Evolutionary conservation across 2,888 invertebrate genomes (phyloP), one percentile per base, ranked within the genome.

Genomic region (Drosophila prolongata): DNA sequence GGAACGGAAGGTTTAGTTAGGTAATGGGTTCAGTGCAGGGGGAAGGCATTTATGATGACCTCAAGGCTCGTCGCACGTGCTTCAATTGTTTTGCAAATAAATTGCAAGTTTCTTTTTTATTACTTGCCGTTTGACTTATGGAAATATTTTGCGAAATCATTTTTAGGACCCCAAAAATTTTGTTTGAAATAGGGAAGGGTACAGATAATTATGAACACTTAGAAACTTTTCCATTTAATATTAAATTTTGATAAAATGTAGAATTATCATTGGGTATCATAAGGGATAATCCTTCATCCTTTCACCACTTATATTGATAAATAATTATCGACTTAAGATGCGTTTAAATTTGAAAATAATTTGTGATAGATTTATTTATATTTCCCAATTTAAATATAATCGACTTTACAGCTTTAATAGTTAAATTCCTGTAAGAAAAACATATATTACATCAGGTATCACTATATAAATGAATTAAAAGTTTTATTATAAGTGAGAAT

Each of bases 61-160:
- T 65, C 50, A 70, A 52, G 69, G 50, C 60, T 9, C 13, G 50
- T 30, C 46, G 64, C 72, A 61, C 73, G 74, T 74, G 74, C 47
- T 57, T 52, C 66, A 74, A 73, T 74, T 66, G 73, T 66, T 73
- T 57, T 53, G 59, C 53, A 60, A 74, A 71, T 62, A 71, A 61
- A 59, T 53, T 35, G 53, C 44, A 47, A 42, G 62, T 42, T 58
- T 53, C 30, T 13, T 47, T 19, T 38, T 27, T 43, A 44, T 35
- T 60, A 43, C 38, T 47, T 34, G 40, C 67, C 2, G 6, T 38
- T 56, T 47, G 40, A 46, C 40, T 52, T 57, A 19, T 30, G 14
- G 27, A 42, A 56, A 52, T 27, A 47, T 38, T 49, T 37, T 34
- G 4, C 4, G 11, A 35, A 64, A 54, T 16, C 24, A 52, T 16